Percentiles rank a stretch among this genome's conserved stretches.
phyloP scores from a whole-genome alignment of 2,888 invertebrate genomes.

The Abscondita cerata region DNA sequence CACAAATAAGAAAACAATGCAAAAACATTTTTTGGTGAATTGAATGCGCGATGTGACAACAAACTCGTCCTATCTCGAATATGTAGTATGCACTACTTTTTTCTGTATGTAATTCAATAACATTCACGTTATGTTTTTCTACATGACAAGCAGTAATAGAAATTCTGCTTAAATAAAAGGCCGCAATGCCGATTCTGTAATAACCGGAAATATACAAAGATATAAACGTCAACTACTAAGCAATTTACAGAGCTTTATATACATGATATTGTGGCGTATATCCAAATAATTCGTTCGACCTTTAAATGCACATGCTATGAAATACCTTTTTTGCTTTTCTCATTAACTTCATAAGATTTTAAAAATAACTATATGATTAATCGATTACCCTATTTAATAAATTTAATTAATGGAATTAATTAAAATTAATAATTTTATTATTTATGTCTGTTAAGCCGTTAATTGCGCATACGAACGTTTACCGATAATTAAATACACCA shows the following conservation, averaged over 20 bases:
- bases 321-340: slow-evolving; percentile 2
- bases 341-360: not conserved
- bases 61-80: too few relatives aligned
- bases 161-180: slow-evolving; percentile 35
- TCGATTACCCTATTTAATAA: not conserved
- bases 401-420: not conserved
- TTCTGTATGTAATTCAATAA: too few relatives aligned
- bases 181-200: slow-evolving; percentile 39
- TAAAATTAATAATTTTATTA: slow-evolving; percentile 1
- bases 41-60: too few relatives aligned
- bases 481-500: not conserved
- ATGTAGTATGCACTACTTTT: too few relatives aligned
- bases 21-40: too few relatives aligned
- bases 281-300: slow-evolving; percentile 32
- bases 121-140: slow-evolving; percentile 18
- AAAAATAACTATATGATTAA: not conserved
- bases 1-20: too few relatives aligned
- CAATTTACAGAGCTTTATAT: slow-evolving; percentile 36
- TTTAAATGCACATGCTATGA: slow-evolving; percentile 26
- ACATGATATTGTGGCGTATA: slow-evolving; percentile 27
- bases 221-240: slow-evolving; percentile 38
- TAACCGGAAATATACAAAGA: slow-evolving; percentile 41
- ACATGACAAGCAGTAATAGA: slow-evolving; percentile 35
- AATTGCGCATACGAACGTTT: not conserved
- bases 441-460: not conserved